These are phyloP conservation scores for Phoenicopterus ruber DNA, from an alignment of 2,113 vertebrate genomes.

Conservation along the genomic window DNA sequence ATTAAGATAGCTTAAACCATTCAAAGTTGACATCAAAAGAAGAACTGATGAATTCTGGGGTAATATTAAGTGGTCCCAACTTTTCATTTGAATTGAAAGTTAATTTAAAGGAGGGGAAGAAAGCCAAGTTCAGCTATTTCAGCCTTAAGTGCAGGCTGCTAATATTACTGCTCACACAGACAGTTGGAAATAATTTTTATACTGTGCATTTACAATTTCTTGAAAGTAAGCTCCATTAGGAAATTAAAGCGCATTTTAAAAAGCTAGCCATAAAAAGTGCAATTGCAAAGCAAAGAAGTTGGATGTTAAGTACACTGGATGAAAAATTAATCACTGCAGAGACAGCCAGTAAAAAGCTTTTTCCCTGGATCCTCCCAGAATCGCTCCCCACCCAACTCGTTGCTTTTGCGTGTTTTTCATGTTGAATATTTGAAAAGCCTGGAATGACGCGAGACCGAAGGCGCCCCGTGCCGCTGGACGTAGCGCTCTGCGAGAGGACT, in stretches of 20 bases:
- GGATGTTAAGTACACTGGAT: neutral
- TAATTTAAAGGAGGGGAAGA: neutral
- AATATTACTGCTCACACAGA: neutral
- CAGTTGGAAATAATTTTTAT: neutral
- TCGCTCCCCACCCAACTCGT: neutral
- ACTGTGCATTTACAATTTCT: neutral
- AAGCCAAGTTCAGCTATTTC: neutral
- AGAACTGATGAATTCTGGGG: neutral
- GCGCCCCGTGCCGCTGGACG: neutral
- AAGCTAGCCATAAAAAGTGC: neutral
- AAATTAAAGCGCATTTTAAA: neutral
- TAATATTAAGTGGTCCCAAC: neutral
- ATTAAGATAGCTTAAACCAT: neutral
- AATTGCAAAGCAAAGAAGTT: neutral
- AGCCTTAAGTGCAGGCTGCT: neutral
- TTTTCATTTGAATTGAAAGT: neutral
- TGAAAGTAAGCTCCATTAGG: neutral
- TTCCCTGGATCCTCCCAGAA: neutral
- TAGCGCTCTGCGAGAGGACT: accelerated
- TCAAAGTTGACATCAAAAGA: neutral
- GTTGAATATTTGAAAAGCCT: neutral
- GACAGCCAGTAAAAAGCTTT: neutral
- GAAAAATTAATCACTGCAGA: neutral
- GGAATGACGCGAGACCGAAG: accelerated
- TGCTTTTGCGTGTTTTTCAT: neutral